These are phyloP conservation scores for Nemotelus pantherinus DNA, from an alignment of 2,888 invertebrate genomes.

Conservation along the genomic window DNA sequence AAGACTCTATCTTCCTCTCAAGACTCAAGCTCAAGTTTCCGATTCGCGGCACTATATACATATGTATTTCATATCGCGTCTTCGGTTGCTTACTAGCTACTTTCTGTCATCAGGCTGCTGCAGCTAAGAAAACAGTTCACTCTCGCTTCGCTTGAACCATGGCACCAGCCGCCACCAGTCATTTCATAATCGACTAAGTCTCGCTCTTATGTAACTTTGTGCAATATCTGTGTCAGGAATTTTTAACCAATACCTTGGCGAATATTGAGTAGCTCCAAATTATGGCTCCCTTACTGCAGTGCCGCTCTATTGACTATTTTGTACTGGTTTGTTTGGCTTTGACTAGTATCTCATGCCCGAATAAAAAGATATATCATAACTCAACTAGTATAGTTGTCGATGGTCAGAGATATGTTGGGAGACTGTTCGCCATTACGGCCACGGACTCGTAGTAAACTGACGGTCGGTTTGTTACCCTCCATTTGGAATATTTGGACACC, in stretches of 20 bases:
- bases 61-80: too few relatives aligned
- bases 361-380: too few relatives aligned
- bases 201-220: conserved; percentile 38
- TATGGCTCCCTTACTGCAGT: neutral
- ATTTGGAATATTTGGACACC: too few relatives aligned
- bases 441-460: too few relatives aligned
- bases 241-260: conserved; percentile 24
- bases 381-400: too few relatives aligned
- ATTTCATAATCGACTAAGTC: conserved; percentile 37
- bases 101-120: neutral
- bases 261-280: conserved; percentile 16
- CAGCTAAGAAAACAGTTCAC: conserved; percentile 24
- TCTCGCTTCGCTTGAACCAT: conserved; percentile 10
- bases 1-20: neutral
- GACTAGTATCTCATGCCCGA: too few relatives aligned
- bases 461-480: too few relatives aligned
- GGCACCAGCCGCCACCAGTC: conserved; percentile 20
- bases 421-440: too few relatives aligned
- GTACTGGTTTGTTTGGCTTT: too few relatives aligned
- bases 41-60: too few relatives aligned
- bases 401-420: too few relatives aligned
- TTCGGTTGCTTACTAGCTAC: too few relatives aligned
- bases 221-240: conserved; percentile 41
- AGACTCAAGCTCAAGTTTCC: neutral
- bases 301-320: neutral